These are phyloP conservation scores for Bilobella aurantiaca DNA, from an alignment of 1,140 invertebrate genomes.

Conservation along the genomic window DNA sequence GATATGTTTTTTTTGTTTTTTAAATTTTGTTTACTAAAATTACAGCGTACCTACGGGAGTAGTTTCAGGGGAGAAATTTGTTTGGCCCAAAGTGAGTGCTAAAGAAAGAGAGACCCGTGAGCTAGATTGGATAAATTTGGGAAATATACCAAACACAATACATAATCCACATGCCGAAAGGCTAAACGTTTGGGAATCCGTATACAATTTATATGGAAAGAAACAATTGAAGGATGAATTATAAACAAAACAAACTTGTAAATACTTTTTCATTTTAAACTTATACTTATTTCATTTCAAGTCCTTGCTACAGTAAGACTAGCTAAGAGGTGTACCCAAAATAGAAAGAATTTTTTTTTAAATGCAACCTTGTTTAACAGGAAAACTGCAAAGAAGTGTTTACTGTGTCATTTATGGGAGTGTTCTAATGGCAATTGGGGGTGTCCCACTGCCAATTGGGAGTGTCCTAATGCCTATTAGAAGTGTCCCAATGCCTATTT, in stretches of 20 bases:
- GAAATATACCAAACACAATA: background rate
- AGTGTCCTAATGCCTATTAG: too few relatives aligned
- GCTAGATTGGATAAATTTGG: background rate
- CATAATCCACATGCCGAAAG: background rate
- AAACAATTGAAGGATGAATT: background rate
- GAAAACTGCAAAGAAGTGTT: too few relatives aligned
- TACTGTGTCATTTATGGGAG: too few relatives aligned
- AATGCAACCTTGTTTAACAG: too few relatives aligned
- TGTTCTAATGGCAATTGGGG: too few relatives aligned
- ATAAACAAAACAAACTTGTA: background rate
- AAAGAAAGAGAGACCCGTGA: background rate
- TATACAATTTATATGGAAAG: background rate
- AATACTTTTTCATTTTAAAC: background rate
- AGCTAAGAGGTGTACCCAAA: too few relatives aligned
- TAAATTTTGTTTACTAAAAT: too few relatives aligned
- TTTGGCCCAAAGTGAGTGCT: background rate
- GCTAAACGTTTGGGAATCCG: background rate
- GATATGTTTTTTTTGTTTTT: background rate
- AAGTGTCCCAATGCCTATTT: too few relatives aligned
- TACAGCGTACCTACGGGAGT: background rate
- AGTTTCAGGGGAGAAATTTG: background rate
- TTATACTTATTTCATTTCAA: too few relatives aligned
- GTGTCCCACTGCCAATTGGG: too few relatives aligned
- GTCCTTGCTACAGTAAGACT: too few relatives aligned
- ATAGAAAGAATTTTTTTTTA: too few relatives aligned